Conservation (phyloP, 2,888 invertebrate genomes). For the Capitulum mitella region DNA sequence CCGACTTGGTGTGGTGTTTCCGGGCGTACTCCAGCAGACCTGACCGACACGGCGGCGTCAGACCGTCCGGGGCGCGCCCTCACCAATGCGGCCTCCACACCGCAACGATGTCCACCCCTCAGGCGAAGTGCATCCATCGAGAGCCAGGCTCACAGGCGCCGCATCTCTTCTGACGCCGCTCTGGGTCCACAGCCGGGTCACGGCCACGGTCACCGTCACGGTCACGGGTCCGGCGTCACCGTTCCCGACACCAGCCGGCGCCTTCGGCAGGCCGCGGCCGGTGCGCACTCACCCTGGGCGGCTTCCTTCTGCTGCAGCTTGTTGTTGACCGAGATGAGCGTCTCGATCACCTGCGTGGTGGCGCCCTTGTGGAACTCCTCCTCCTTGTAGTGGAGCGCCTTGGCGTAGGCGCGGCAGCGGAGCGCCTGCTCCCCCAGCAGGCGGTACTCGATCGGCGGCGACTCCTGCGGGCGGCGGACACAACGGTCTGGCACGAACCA, state of each 20-base stretch:
- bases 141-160: too few relatives aligned
- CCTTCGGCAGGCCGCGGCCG: background rate
- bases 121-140: too few relatives aligned
- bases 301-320: slow-evolving; percentile 98
- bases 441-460: slow-evolving; percentile 79
- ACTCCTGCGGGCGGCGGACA: slow-evolving; percentile 53
- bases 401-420: slow-evolving; percentile 79
- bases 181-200: too few relatives aligned
- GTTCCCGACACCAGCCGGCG: too few relatives aligned
- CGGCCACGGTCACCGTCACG: too few relatives aligned
- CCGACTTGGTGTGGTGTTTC: slow-evolving; percentile 58
- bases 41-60: slow-evolving; percentile 32
- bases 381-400: slow-evolving; percentile 80
- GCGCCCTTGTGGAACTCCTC: slow-evolving; percentile 82
- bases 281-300: slow-evolving; percentile 48
- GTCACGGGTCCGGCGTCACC: too few relatives aligned
- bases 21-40: slow-evolving; percentile 75
- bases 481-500: too few relatives aligned
- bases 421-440: slow-evolving; percentile 88
- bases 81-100: too few relatives aligned
- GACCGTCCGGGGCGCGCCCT: too few relatives aligned
- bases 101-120: too few relatives aligned
- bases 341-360: slow-evolving; percentile 80
- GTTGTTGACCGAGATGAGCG: slow-evolving; percentile 92
- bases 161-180: too few relatives aligned